phyloP scores from a whole-genome alignment of 2,797 vertebrate species.

The Aphelocoma californica region DNA sequence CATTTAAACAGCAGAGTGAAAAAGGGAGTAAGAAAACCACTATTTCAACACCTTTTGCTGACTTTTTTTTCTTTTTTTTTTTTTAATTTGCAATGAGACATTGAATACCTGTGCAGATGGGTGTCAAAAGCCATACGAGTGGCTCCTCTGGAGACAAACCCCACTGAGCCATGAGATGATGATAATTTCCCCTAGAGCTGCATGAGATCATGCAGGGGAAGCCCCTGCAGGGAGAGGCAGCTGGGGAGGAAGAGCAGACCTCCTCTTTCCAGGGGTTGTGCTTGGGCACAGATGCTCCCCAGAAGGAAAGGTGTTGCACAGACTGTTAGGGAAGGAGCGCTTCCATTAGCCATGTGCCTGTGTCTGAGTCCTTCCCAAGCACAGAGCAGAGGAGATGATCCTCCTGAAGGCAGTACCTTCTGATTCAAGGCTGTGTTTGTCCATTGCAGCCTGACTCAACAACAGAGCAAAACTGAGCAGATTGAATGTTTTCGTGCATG shows the following conservation, averaged over 20 bases:
- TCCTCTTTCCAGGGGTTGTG: background rate
- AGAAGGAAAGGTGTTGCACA: background rate
- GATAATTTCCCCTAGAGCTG: background rate
- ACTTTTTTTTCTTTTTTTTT: background rate
- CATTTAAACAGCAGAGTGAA: background rate
- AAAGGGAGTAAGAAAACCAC: background rate
- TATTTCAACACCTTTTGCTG: background rate
- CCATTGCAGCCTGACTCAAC: background rate
- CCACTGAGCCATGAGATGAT: background rate
- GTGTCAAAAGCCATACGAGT: background rate
- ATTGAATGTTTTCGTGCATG: background rate
- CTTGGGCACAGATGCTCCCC: background rate
- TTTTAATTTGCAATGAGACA: background rate
- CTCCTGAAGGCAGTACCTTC: background rate
- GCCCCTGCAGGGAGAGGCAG: background rate
- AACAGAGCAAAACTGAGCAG: background rate
- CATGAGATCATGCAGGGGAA: background rate
- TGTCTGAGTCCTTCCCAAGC: background rate
- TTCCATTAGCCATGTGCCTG: background rate
- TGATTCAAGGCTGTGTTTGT: background rate
- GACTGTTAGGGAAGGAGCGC: background rate
- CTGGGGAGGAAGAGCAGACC: background rate
- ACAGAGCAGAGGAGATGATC: background rate
- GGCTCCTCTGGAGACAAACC: background rate
- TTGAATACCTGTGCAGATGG: background rate